phyloP scores from a whole-genome alignment of 2,113 vertebrate genomes.

The Ascaphus truei region DNA sequence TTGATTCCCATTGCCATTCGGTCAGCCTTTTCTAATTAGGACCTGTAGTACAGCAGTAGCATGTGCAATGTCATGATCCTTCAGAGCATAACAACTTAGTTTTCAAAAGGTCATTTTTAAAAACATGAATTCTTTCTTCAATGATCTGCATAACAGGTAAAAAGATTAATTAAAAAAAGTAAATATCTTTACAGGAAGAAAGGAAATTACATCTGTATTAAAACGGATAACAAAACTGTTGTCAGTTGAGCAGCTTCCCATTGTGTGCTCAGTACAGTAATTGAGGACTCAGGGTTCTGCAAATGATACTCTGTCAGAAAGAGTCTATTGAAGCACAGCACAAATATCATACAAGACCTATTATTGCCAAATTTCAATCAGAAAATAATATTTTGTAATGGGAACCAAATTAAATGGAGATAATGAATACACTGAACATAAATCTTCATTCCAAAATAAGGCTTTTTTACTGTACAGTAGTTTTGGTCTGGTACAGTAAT shows the following conservation, averaged over 20 bases:
- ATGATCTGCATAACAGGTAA: neutral
- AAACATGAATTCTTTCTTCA: neutral
- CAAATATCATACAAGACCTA: conserved; percentile 21
- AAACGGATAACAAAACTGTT: conserved; percentile 55
- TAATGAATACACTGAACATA: neutral
- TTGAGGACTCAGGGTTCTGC: conserved; percentile 44
- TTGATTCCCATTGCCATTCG: too few relatives aligned
- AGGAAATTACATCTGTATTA: conserved; percentile 62
- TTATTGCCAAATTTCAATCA: conserved; percentile 39
- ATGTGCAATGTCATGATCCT: neutral
- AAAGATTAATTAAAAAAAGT: neutral
- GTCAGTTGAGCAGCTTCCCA: conserved; percentile 49
- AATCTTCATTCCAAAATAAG: neutral
- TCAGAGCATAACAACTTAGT: neutral
- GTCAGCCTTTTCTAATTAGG: neutral
- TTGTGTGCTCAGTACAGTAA: conserved; percentile 51
- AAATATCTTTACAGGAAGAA: conserved; percentile 39
- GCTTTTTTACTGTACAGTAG: too few relatives aligned
- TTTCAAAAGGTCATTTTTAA: neutral
- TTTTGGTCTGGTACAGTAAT: too few relatives aligned
- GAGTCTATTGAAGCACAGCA: conserved; percentile 31
- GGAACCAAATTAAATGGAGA: conserved; percentile 35
- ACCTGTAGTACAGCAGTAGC: neutral
- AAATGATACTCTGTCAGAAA: conserved; percentile 46
- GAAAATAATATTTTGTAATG: conserved; percentile 41